phyloP scores from a whole-genome alignment of 2,888 invertebrate genomes.

The Machimus rusticus region DNA sequence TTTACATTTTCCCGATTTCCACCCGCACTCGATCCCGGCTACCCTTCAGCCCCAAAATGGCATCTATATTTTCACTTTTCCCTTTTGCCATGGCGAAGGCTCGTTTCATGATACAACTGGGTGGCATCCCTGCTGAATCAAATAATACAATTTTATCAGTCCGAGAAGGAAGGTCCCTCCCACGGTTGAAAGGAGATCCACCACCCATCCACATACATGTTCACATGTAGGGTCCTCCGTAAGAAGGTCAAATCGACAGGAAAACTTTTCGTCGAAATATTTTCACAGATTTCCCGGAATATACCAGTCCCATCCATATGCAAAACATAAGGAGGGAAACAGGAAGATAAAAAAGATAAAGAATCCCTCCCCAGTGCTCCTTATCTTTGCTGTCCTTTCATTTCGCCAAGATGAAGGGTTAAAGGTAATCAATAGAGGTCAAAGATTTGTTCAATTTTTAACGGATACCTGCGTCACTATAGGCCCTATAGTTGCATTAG shows the following conservation, averaged over 20 bases:
- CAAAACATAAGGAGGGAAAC: neutral
- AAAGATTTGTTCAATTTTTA: constrained; percentile 21
- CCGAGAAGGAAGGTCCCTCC: neutral
- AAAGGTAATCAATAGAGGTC: constrained; percentile 7
- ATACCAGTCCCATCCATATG: neutral
- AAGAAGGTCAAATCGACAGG: constrained; percentile 16
- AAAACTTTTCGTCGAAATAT: neutral
- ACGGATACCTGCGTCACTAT: neutral
- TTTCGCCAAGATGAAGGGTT: neutral
- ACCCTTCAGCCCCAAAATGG: neutral
- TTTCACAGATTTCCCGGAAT: neutral
- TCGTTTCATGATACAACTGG: constrained; percentile 1
- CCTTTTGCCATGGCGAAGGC: neutral
- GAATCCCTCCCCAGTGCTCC: neutral
- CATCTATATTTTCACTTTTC: constrained; percentile 18
- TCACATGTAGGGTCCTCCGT: neutral
- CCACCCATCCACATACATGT: neutral
- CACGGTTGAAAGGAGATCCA: neutral
- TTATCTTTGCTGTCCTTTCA: neutral
- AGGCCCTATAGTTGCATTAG: neutral
- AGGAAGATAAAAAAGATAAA: neutral
- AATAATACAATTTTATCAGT: constrained; percentile 28
- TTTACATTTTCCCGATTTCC: neutral
- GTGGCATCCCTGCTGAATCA: constrained; percentile 16
- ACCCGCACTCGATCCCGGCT: neutral